These are phyloP conservation scores for Nudaria mundana DNA, from an alignment of 2,888 invertebrate species.

Conservation along the genomic window DNA sequence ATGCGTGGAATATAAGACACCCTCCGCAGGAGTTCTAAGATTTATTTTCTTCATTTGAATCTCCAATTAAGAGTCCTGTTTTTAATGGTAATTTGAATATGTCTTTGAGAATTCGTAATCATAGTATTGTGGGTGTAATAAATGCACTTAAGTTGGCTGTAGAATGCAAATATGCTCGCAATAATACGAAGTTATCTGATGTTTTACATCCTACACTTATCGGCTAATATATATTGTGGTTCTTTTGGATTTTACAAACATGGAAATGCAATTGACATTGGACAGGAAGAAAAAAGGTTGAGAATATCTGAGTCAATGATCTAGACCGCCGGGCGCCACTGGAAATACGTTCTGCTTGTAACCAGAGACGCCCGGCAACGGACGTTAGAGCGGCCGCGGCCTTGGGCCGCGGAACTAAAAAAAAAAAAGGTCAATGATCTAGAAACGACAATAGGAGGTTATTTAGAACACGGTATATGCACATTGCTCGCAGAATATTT, in stretches of 20 bases:
- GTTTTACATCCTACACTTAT: conserved; percentile 39
- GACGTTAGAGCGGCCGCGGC: too few species aligned
- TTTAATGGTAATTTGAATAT: conserved; percentile 20
- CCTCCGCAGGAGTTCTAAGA: conserved; percentile 13
- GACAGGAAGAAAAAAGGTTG: conserved; percentile 33
- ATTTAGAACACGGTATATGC: conserved; percentile 26
- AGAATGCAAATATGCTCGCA: conserved; percentile 54
- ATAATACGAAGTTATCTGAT: conserved; percentile 36
- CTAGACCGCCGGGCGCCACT: too few species aligned
- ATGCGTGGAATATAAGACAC: conserved; percentile 7
- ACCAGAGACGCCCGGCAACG: too few species aligned
- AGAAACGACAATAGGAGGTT: conserved; percentile 18
- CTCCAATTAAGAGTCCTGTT: conserved; percentile 36
- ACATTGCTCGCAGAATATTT: conserved; percentile 39
- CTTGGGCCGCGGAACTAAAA: too few species aligned
- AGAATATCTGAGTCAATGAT: conserved; percentile 34
- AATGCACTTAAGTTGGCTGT: conserved; percentile 42
- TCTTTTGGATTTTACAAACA: conserved; percentile 45
- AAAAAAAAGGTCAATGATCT: too few species aligned
- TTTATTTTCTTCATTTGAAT: conserved; percentile 18
- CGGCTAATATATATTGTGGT: conserved; percentile 37
- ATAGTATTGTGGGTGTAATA: conserved; percentile 50
- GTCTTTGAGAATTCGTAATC: conserved; percentile 30
- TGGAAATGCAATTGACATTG: conserved; percentile 46
- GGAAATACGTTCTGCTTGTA: too few species aligned